Evolutionary conservation across 2,888 invertebrate genomes (phyloP).

Genomic region (Anthrax anthrax): DNA sequence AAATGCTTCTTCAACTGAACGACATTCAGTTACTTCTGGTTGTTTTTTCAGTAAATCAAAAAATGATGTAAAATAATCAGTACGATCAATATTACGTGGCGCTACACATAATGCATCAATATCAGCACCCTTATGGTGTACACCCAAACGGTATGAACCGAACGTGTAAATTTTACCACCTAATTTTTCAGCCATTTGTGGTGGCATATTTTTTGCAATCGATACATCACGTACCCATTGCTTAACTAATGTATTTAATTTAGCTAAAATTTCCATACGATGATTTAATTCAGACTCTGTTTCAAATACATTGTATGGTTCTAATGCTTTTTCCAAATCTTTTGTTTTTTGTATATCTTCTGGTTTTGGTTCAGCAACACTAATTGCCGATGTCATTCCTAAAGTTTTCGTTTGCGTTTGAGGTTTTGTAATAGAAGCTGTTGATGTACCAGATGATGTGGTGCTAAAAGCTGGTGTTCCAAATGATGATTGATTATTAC

Average conservation of each 20-base stretch:
- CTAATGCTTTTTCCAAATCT: conserved; percentile 58
- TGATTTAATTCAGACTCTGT: conserved; percentile 80
- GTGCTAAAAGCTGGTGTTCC: conserved; percentile 10
- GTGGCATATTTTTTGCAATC: conserved; percentile 80
- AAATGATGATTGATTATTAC: not conserved
- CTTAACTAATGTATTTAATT: conserved; percentile 79
- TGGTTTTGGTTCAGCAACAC: conserved; percentile 64
- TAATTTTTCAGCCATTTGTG: conserved; percentile 73
- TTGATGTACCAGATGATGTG: not conserved
- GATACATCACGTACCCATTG: conserved; percentile 90
- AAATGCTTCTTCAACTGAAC: conserved; percentile 94
- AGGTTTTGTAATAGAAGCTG: conserved; percentile 6
- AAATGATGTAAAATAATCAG: conserved; percentile 93
- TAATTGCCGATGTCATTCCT: conserved; percentile 93
- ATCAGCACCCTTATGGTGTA: conserved; percentile 95
- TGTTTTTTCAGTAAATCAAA: conserved; percentile 78
- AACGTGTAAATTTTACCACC: conserved; percentile 99
- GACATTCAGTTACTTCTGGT: conserved; percentile 67
- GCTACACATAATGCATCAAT: conserved; percentile 98
- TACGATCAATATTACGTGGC: conserved; percentile 84
- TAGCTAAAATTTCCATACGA: conserved; percentile 69
- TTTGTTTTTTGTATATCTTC: conserved; percentile 53
- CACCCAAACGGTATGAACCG: conserved; percentile 90
- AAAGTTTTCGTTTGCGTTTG: conserved; percentile 23
- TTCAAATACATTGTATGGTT: conserved; percentile 81